These are phyloP conservation scores for Epinotia nisella DNA, from an alignment of 2,888 invertebrate genomes.

Conservation along the genomic window DNA sequence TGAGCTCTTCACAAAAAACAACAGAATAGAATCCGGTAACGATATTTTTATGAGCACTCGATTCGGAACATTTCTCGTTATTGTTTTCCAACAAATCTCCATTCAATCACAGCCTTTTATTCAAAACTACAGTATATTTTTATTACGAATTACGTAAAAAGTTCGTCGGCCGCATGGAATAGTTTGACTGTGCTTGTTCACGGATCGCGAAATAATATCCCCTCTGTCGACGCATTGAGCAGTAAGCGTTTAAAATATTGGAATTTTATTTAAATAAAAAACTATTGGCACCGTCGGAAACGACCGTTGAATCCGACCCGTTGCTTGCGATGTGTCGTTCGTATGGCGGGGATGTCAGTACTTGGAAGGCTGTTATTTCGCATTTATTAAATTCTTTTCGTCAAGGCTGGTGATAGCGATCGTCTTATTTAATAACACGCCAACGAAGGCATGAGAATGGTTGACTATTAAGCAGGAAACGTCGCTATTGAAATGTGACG, in stretches of 20 bases:
- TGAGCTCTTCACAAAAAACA: conserved; percentile 54
- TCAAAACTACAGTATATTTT: conserved; percentile 33
- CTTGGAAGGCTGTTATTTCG: conserved; percentile 64
- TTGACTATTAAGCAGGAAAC: conserved; percentile 74
- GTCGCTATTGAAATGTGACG: conserved; percentile 70
- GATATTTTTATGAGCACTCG: conserved; percentile 25
- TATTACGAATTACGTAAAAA: conserved; percentile 41
- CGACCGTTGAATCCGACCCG: conserved; percentile 43
- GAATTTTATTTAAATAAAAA: conserved; percentile 74
- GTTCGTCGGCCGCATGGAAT: conserved; percentile 20
- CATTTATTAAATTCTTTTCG: conserved; percentile 82
- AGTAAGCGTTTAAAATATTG: conserved; percentile 68
- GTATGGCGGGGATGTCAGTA: conserved; percentile 59
- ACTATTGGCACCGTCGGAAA: conserved; percentile 58
- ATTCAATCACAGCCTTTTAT: conserved; percentile 30
- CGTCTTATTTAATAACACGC: conserved; percentile 80
- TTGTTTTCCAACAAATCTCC: conserved; percentile 23
- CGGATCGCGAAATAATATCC: conserved; percentile 60
- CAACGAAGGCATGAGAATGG: conserved; percentile 75
- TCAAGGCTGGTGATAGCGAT: conserved; percentile 74
- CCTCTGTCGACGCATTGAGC: conserved; percentile 61
- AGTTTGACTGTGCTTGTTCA: conserved; percentile 48
- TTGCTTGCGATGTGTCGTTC: conserved; percentile 52
- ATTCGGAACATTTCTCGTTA: conserved; percentile 13
- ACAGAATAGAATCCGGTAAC: conserved; percentile 17